These are phyloP conservation scores for Drosophila lutescens DNA, from an alignment of 2,888 invertebrate genomes.

Conservation along the genomic window DNA sequence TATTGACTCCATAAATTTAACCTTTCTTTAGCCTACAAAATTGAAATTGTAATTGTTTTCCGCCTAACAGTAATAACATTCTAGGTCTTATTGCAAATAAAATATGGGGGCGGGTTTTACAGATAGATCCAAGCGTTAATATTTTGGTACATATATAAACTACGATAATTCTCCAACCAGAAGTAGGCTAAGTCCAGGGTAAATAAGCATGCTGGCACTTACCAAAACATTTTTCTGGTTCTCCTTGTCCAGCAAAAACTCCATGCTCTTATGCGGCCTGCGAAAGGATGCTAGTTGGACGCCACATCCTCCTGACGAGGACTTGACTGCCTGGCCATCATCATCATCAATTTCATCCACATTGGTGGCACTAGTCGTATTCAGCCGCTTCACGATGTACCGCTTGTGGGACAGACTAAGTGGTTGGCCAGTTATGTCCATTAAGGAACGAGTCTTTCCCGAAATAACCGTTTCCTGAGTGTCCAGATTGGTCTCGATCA, in stretches of 20 bases:
- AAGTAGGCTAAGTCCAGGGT: too few relatives aligned
- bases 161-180: too few relatives aligned
- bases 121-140: too few relatives aligned
- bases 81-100: too few relatives aligned
- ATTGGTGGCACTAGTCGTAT: constrained; percentile 65
- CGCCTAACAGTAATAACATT: too few relatives aligned
- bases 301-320: constrained; percentile 70
- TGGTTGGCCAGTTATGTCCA: constrained; percentile 86
- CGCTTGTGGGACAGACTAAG: constrained; percentile 58
- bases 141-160: too few relatives aligned
- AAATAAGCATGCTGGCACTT: constrained; percentile 83
- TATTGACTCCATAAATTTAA: too few relatives aligned
- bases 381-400: constrained; percentile 72
- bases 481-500: constrained; percentile 96
- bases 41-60: too few relatives aligned
- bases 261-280: constrained; percentile 95
- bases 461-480: constrained; percentile 88
- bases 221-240: constrained; percentile 95
- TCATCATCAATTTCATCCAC: constrained; percentile 48
- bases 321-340: constrained; percentile 78
- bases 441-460: constrained; percentile 88
- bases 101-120: too few relatives aligned
- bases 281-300: constrained; percentile 83
- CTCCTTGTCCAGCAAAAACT: constrained; percentile 96
- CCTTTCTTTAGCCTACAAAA: too few relatives aligned